phyloP scores from a whole-genome alignment of 2,888 invertebrate genomes.

The Plemyria rubiginata region DNA sequence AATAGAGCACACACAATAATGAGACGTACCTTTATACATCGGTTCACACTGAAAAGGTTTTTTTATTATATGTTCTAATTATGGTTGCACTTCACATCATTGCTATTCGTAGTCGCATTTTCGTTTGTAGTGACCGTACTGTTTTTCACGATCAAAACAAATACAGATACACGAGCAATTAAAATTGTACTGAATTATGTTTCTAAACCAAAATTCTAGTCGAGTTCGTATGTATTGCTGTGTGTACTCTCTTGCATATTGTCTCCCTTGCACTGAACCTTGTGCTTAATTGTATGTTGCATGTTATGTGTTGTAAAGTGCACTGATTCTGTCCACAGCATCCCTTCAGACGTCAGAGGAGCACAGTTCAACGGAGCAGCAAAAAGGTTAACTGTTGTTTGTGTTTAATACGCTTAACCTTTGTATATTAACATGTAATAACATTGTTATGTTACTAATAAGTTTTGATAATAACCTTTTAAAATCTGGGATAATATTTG shows the following conservation, averaged over 20 bases:
- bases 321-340: constrained; percentile 67
- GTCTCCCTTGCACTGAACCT: constrained; percentile 35
- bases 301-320: constrained; percentile 56
- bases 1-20: neutral
- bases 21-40: neutral
- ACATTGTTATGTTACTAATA: constrained; percentile 1
- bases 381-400: constrained; percentile 54
- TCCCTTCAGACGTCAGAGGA: constrained; percentile 33
- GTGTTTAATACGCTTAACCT: constrained; percentile 35
- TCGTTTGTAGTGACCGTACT: too few relatives aligned
- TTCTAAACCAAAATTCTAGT: neutral
- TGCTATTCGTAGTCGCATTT: too few relatives aligned
- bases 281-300: constrained; percentile 48
- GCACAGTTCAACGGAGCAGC: constrained; percentile 39
- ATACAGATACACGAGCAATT: too few relatives aligned
- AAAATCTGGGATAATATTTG: neutral
- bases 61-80: too few relatives aligned
- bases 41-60: too few relatives aligned
- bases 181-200: too few relatives aligned
- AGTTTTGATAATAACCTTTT: neutral
- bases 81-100: too few relatives aligned
- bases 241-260: constrained; percentile 13
- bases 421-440: constrained; percentile 19
- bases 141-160: too few relatives aligned
- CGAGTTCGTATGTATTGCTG: neutral